Conservation (phyloP, 2,797 vertebrate genomes). For the Siniperca scherzeri region DNA sequence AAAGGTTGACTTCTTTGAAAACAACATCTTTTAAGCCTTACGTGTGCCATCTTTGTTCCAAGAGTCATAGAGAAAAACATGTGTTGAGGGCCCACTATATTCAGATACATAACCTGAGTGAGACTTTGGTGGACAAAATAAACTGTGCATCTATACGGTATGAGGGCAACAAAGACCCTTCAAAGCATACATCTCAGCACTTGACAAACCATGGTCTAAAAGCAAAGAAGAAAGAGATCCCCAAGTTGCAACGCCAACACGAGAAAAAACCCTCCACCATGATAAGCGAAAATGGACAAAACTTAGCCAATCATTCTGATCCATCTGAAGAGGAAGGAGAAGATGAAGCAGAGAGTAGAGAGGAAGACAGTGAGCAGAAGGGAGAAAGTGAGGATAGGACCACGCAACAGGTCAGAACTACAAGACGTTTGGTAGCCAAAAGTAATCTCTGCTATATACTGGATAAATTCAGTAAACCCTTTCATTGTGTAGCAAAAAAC, state of each 20-base stretch:
- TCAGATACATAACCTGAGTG: slow-evolving; percentile 89
- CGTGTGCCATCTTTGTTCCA: slow-evolving; percentile 94
- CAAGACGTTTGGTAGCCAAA: slow-evolving; percentile 92
- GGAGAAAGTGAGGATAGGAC: slow-evolving; percentile 78
- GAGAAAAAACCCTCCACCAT: slow-evolving; percentile 49
- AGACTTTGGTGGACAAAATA: slow-evolving; percentile 84
- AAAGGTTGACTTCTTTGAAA: slow-evolving; percentile 85
- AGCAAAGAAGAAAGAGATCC: slow-evolving; percentile 55
- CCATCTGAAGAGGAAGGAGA: slow-evolving; percentile 72
- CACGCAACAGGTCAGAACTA: slow-evolving; percentile 88
- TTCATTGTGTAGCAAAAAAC: slow-evolving; percentile 95
- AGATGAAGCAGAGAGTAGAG: slow-evolving; percentile 82
- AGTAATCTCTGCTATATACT: slow-evolving; percentile 94
- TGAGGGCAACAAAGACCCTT: slow-evolving; percentile 71
- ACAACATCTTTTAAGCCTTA: slow-evolving; percentile 94
- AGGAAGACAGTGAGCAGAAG: slow-evolving; percentile 77
- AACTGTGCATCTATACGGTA: slow-evolving; percentile 76
- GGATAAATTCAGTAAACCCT: slow-evolving; percentile 95
- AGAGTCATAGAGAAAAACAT: slow-evolving; percentile 92
- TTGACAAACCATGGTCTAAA: slow-evolving; percentile 32
- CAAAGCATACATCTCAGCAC: slow-evolving; percentile 42
- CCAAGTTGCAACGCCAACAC: slow-evolving; percentile 50
- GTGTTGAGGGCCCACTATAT: slow-evolving; percentile 92
- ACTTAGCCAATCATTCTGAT: slow-evolving; percentile 69
- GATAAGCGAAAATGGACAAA: slow-evolving; percentile 74